These are phyloP conservation scores for Sebastes steindachneri DNA, from an alignment of 2,797 vertebrate genomes.

Conservation along the genomic window DNA sequence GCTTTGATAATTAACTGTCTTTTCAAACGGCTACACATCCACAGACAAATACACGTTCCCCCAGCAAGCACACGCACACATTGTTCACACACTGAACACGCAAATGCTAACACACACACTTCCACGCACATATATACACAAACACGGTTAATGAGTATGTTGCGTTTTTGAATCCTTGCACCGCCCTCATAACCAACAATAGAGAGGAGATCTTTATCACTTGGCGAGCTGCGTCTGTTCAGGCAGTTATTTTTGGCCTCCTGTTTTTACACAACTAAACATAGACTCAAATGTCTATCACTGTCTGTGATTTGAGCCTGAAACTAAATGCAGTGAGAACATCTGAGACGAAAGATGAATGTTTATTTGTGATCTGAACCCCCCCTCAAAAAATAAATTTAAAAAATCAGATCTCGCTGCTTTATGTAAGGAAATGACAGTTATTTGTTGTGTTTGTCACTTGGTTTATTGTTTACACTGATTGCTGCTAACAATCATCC, in stretches of 20 bases:
- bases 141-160: conserved; percentile 57
- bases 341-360: conserved; percentile 22
- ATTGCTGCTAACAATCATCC: conserved; percentile 43
- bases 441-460: conserved; percentile 47
- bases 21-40: conserved; percentile 15
- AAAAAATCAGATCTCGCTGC: not conserved
- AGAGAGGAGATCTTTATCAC: conserved; percentile 76
- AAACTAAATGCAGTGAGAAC: conserved; percentile 24
- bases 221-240: conserved; percentile 51
- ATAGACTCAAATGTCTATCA: conserved; percentile 56
- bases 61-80: not conserved
- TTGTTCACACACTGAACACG: conserved; percentile 21
- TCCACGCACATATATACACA: conserved; percentile 18
- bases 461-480: conserved; percentile 68
- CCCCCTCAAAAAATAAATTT: not conserved
- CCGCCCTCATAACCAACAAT: conserved; percentile 74
- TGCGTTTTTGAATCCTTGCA: conserved; percentile 57
- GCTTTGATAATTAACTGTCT: conserved; percentile 32
- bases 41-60: conserved; percentile 8
- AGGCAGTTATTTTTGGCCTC: conserved; percentile 70
- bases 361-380: not conserved
- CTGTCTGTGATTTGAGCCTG: conserved; percentile 24
- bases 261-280: conserved; percentile 67
- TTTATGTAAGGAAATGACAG: conserved; percentile 36
- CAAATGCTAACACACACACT: not conserved